phyloP scores from a whole-genome alignment of 2,797 vertebrate genomes.

The Micrastur ruficollis region DNA sequence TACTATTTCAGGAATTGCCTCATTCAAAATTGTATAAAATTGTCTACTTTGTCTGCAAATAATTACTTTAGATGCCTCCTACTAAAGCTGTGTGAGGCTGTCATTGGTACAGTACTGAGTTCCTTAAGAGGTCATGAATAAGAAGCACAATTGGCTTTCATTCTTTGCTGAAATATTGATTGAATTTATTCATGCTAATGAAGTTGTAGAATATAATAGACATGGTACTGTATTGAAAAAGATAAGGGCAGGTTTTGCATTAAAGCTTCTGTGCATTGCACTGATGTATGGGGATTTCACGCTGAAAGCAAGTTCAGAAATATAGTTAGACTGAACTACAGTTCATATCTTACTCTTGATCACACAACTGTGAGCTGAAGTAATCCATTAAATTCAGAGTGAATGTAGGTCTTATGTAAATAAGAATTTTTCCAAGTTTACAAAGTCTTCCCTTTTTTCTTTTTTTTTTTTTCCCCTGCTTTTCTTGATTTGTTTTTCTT shows the following conservation, averaged over 20 bases:
- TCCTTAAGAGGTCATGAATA: not conserved
- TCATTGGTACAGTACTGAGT: not conserved
- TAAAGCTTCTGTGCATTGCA: not conserved
- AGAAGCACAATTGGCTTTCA: not conserved
- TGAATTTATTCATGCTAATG: conserved; percentile 9
- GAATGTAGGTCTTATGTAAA: not conserved
- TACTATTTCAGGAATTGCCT: not conserved
- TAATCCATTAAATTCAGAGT: not conserved
- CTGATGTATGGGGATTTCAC: not conserved
- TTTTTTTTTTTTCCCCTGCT: too few relatives aligned
- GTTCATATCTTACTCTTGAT: not conserved
- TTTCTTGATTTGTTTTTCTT: too few relatives aligned
- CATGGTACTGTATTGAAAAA: not conserved
- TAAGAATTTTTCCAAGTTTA: not conserved
- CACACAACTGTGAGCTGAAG: not conserved
- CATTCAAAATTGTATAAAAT: not conserved
- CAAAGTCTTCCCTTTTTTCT: not conserved
- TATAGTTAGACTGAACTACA: not conserved
- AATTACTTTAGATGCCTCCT: not conserved
- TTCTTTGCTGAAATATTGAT: conserved; percentile 4
- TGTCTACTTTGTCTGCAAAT: not conserved
- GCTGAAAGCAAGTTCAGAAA: not conserved
- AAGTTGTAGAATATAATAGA: not conserved
- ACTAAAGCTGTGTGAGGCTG: not conserved
- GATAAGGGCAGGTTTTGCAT: not conserved